Evolutionary conservation across 2,888 invertebrate species (phyloP).

Genomic region (Chrysolina haemoptera): DNA sequence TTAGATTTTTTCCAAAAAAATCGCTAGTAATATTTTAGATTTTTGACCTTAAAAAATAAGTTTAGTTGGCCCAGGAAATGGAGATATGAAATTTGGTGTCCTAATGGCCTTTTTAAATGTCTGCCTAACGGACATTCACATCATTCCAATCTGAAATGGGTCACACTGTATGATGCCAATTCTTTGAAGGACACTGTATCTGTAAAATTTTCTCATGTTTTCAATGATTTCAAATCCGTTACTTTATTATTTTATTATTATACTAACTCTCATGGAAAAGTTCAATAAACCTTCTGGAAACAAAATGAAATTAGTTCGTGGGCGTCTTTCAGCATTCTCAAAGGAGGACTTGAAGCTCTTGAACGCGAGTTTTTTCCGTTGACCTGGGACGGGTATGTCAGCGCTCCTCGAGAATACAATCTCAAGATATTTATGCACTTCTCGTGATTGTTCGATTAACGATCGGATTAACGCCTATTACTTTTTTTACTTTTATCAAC

Average conservation of each 20-base stretch:
- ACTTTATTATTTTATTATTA: no score
- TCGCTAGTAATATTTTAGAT: no score
- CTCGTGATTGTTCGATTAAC: slow-evolving; percentile 29
- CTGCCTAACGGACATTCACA: no score
- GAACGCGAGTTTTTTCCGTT: slow-evolving; percentile 31
- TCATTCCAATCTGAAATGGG: no score
- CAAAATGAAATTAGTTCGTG: background rate
- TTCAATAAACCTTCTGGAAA: slow-evolving; percentile 2
- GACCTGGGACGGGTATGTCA: slow-evolving; percentile 39
- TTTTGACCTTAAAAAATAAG: no score
- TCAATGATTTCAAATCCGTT: background rate
- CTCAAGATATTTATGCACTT: slow-evolving; percentile 29
- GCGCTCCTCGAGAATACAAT: slow-evolving; percentile 36
- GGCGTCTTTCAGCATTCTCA: slow-evolving; percentile 25
- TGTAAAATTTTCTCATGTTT: background rate
- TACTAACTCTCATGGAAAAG: background rate
- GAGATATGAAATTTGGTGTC: no score
- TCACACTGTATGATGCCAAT: no score
- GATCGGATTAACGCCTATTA: slow-evolving; percentile 2
- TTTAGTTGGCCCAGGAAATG: no score
- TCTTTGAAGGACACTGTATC: no score
- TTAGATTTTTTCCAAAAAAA: no score
- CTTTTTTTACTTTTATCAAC: no score
- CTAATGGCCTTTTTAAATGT: no score
- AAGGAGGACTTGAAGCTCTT: slow-evolving; percentile 15